Percentiles rank a stretch among this genome's conserved stretches.
Conservation (phyloP, 2,888 invertebrate genomes). For the Leptinotarsa juncta region DNA sequence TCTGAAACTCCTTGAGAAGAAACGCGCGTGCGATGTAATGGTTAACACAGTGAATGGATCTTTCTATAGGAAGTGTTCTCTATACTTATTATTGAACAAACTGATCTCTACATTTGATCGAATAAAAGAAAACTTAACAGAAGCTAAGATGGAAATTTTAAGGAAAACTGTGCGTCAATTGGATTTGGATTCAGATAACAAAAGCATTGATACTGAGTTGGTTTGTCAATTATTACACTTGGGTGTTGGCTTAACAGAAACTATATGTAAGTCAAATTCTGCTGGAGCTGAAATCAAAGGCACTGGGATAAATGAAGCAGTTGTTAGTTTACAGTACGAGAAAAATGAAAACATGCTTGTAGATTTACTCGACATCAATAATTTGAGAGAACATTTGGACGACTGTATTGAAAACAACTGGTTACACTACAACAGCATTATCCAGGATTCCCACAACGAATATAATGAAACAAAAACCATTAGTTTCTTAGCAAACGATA, state of each 20-base stretch:
- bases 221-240: slow-evolving; percentile 48
- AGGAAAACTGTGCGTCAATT: slow-evolving; percentile 39
- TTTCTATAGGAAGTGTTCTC: slow-evolving; percentile 43
- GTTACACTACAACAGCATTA: slow-evolving; percentile 47
- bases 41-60: not conserved
- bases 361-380: slow-evolving; percentile 41
- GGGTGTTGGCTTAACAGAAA: slow-evolving; percentile 45
- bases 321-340: not conserved
- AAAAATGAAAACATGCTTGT: slow-evolving; percentile 31
- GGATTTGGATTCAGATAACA: slow-evolving; percentile 44
- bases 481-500: slow-evolving; percentile 38
- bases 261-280: not conserved
- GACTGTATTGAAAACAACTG: slow-evolving; percentile 45
- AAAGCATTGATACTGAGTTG: slow-evolving; percentile 42
- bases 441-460: slow-evolving; percentile 38
- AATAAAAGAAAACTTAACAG: slow-evolving; percentile 27
- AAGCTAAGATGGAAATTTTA: slow-evolving; percentile 30
- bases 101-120: slow-evolving; percentile 27
- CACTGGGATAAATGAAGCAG: not conserved
- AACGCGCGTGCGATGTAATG: slow-evolving; percentile 21
- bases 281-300: slow-evolving; percentile 15
- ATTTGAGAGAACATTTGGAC: slow-evolving; percentile 48
- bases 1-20: slow-evolving; percentile 33
- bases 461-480: slow-evolving; percentile 48
- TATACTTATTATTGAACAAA: slow-evolving; percentile 46